These are phyloP conservation scores for Agrotis clavis DNA, from an alignment of 2,888 invertebrate genomes.

Conservation along the genomic window DNA sequence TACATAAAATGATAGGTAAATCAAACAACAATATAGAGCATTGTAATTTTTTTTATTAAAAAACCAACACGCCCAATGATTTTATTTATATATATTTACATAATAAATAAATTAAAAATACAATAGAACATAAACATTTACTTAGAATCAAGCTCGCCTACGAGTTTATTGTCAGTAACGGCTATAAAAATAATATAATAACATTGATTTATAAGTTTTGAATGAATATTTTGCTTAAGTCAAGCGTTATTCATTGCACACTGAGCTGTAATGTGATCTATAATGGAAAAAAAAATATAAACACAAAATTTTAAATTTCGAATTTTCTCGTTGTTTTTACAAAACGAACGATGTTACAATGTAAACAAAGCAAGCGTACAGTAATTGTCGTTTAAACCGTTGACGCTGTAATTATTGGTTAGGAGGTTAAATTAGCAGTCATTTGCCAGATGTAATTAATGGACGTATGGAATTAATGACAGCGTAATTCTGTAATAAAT, in stretches of 20 bases:
- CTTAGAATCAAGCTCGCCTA: constrained; percentile 62
- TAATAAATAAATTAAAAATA: constrained; percentile 67
- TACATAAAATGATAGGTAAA: constrained; percentile 52
- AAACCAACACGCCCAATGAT: constrained; percentile 50
- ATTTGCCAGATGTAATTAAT: constrained; percentile 65
- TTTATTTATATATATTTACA: constrained; percentile 64
- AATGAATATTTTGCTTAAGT: constrained; percentile 56
- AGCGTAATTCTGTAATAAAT: constrained; percentile 44
- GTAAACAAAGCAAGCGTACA: constrained; percentile 69
- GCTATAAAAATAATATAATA: constrained; percentile 65
- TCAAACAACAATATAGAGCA: constrained; percentile 50
- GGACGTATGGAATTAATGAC: constrained; percentile 17
- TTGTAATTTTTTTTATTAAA: constrained; percentile 44
- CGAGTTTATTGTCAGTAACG: constrained; percentile 61
- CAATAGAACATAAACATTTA: constrained; percentile 65
- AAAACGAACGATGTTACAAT: constrained; percentile 46
- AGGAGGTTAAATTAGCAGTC: constrained; percentile 69
- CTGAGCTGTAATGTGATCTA: constrained; percentile 22
- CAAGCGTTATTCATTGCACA: constrained; percentile 39
- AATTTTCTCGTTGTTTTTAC: constrained; percentile 37
- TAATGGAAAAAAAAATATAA: constrained; percentile 37
- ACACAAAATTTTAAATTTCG: constrained; percentile 14
- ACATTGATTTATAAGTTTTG: constrained; percentile 61
- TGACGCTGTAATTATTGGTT: constrained; percentile 67
- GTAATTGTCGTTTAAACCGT: constrained; percentile 70